Evolutionary conservation across 2,113 vertebrate genomes (phyloP).

Genomic region (Strix aluco): DNA sequence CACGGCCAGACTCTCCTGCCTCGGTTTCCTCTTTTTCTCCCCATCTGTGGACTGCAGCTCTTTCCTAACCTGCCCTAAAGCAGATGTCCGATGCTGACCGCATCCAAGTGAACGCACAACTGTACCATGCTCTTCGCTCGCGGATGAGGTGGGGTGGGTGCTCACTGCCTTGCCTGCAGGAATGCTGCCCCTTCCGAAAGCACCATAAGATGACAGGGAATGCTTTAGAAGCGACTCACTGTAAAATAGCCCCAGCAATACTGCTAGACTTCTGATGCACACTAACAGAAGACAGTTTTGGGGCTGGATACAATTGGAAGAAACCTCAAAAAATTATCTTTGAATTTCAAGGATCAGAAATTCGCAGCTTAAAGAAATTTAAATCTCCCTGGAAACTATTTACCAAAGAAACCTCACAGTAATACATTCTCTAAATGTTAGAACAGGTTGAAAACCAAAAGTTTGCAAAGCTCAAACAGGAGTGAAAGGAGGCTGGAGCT

Average conservation of each 20-base stretch:
- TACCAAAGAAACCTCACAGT: neutral
- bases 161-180: neutral
- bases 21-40: neutral
- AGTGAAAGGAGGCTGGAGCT: neutral
- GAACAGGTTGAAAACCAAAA: neutral
- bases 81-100: rapidly evolving
- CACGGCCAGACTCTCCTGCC: neutral
- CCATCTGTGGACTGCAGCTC: neutral
- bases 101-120: neutral
- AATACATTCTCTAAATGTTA: neutral
- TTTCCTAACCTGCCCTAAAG: neutral
- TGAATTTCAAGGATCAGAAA: neutral
- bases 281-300: neutral
- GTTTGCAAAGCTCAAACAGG: neutral
- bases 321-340: neutral
- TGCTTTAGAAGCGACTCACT: neutral
- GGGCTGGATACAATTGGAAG: neutral
- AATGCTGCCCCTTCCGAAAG: neutral
- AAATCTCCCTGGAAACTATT: neutral
- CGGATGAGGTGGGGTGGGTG: neutral
- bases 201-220: rapidly evolving
- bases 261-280: neutral
- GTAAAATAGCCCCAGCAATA: neutral
- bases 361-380: neutral
- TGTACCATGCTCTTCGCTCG: rapidly evolving